A percentile compares a stretch with the other conserved stretches of the same genome.
Evolutionary conservation across 2,113 vertebrate species (phyloP).

Genomic region (Neoarius graeffei): DNA sequence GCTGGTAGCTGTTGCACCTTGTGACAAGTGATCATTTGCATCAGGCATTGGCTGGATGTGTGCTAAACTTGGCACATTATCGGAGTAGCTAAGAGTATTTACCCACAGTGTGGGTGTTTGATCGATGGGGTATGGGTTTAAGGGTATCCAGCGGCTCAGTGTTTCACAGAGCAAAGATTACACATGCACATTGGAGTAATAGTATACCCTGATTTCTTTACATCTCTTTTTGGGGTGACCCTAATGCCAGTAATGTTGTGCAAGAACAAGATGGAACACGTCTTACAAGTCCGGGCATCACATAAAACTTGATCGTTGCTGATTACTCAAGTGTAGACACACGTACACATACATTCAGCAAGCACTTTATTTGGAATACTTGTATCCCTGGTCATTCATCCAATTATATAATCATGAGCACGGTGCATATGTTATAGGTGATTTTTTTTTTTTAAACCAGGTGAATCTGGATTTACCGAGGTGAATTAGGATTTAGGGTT

Average conservation of each 20-base stretch:
- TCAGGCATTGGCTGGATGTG: conserved; percentile 37
- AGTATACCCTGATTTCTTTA: not conserved
- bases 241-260: not conserved
- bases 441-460: too few species aligned
- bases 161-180: conserved; percentile 60
- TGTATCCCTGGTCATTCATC: not conserved
- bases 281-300: not conserved
- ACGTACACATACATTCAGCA: too few species aligned
- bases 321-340: not conserved
- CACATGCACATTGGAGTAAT: conserved; percentile 1
- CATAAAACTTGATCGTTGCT: not conserved
- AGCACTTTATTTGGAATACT: not conserved
- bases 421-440: too few species aligned
- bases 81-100: conserved; percentile 25
- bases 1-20: conserved; percentile 36
- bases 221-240: not conserved
- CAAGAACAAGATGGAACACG: not conserved
- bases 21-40: conserved; percentile 43
- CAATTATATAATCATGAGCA: not conserved
- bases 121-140: conserved; percentile 2
- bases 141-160: conserved; percentile 57
- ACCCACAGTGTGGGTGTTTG: conserved; percentile 26
- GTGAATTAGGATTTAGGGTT: too few species aligned
- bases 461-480: too few species aligned
- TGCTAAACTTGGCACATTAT: conserved; percentile 52